phyloP scores from a whole-genome alignment of 1,140 invertebrate genomes.

The Drosophila santomea region DNA sequence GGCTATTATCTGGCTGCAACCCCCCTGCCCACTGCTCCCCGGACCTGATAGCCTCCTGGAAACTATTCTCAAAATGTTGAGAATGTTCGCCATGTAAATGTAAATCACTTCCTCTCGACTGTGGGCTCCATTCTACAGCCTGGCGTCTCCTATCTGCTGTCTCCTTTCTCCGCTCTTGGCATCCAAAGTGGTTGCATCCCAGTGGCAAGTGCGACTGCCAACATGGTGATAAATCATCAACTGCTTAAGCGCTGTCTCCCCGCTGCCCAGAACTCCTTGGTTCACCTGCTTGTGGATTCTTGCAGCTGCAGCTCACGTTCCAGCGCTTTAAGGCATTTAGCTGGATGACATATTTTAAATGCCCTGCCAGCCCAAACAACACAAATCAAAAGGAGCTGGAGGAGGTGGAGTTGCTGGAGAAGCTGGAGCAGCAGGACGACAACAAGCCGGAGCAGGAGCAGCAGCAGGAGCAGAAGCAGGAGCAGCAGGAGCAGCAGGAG shows the following conservation, averaged over 20 bases:
- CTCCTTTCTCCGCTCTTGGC: slow-evolving; percentile 28
- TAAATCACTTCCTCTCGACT: slow-evolving; percentile 73
- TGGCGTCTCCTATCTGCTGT: slow-evolving; percentile 2
- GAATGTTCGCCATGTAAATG: slow-evolving; percentile 75
- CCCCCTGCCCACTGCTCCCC: not conserved
- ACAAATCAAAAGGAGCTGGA: slow-evolving; percentile 68
- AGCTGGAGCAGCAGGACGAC: not conserved
- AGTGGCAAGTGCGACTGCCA: slow-evolving; percentile 55
- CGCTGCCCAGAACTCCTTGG: slow-evolving; percentile 26
- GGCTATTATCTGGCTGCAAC: slow-evolving; percentile 62
- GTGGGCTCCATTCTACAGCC: slow-evolving; percentile 1
- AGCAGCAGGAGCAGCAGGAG: slow-evolving; percentile 1
- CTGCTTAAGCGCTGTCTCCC: slow-evolving; percentile 74
- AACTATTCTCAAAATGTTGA: slow-evolving; percentile 78
- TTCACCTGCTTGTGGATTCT: slow-evolving; percentile 28
- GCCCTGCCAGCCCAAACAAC: slow-evolving; percentile 72
- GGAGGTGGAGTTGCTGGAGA: slow-evolving; percentile 6
- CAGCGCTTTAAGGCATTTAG: slow-evolving; percentile 78
- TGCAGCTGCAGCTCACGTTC: slow-evolving; percentile 60
- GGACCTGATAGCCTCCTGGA: slow-evolving; percentile 4
- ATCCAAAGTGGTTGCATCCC: slow-evolving; percentile 49
- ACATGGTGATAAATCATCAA: slow-evolving; percentile 76
- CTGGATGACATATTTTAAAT: slow-evolving; percentile 81
- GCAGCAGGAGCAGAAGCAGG: slow-evolving; percentile 2
- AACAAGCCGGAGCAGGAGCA: not conserved